Percentiles rank a stretch among this genome's conserved stretches.
phyloP scores from a whole-genome alignment of 2,888 invertebrate genomes.

The Cataglyphis cursor region DNA sequence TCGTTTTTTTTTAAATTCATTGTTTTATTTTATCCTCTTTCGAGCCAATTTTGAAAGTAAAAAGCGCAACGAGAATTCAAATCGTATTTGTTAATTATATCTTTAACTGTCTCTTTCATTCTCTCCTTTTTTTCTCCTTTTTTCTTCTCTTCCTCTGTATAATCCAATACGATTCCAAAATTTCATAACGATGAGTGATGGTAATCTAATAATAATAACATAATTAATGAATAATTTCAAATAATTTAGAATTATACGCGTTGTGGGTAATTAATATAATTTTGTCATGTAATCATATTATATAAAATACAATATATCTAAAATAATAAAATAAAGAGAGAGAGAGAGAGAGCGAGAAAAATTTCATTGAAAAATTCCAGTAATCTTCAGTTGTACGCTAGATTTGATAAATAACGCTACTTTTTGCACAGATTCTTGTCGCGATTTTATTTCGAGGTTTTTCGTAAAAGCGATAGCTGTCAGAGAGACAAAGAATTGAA shows the following conservation, averaged over 20 bases:
- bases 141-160: not conserved
- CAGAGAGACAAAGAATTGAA: slow-evolving; percentile 60
- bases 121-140: not conserved
- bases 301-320: not conserved
- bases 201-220: slow-evolving; percentile 17
- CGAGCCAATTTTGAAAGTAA: slow-evolving; percentile 30
- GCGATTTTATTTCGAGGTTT: slow-evolving; percentile 11
- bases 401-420: slow-evolving; percentile 5
- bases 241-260: not conserved
- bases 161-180: not conserved
- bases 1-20: slow-evolving; percentile 44
- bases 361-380: not conserved
- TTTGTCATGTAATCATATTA: slow-evolving; percentile 12
- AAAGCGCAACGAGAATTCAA: slow-evolving; percentile 35
- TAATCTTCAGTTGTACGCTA: not conserved
- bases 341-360: not conserved
- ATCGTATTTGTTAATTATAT: slow-evolving; percentile 30
- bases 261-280: not conserved
- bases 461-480: not conserved
- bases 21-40: slow-evolving; percentile 43
- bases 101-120: not conserved
- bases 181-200: not conserved
- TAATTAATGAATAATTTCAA: slow-evolving; percentile 9
- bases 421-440: not conserved
- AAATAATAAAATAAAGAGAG: not conserved